Evolutionary conservation across 1,140 invertebrate species (phyloP).

Genomic region (Neuroterus valhalla): DNA sequence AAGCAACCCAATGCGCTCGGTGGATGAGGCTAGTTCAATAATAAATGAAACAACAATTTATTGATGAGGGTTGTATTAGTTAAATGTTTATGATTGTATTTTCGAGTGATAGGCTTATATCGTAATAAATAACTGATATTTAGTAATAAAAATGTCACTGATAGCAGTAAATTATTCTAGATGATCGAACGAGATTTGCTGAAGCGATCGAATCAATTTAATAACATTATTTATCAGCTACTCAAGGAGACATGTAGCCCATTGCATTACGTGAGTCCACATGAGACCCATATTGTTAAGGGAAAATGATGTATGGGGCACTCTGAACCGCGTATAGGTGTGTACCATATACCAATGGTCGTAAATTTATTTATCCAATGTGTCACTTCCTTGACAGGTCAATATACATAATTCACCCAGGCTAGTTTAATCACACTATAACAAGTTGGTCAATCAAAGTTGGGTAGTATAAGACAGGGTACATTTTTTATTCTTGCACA

Average conservation of each 20-base stretch:
- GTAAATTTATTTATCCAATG: constrained; percentile 22
- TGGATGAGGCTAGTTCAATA: too few species aligned
- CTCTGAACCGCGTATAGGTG: not conserved
- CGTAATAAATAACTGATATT: too few species aligned
- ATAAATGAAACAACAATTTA: too few species aligned
- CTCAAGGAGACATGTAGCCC: not conserved
- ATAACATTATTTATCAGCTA: not conserved
- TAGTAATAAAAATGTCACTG: too few species aligned
- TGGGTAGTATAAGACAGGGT: too few species aligned
- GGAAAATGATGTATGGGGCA: constrained; percentile 11
- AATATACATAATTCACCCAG: constrained; percentile 22
- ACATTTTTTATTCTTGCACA: too few species aligned
- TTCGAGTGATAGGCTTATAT: too few species aligned
- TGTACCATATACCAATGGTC: not conserved
- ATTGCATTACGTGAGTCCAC: not conserved
- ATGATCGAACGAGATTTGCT: too few species aligned
- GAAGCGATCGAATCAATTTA: not conserved
- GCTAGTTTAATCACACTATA: not conserved
- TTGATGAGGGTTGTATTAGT: too few species aligned
- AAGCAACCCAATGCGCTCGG: too few species aligned
- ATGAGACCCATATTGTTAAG: constrained; percentile 15
- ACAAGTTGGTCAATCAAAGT: not conserved
- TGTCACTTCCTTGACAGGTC: constrained; percentile 19
- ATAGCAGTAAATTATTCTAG: too few species aligned
- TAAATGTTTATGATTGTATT: too few species aligned